phyloP scores from a whole-genome alignment of 2,113 vertebrate species.

The Cyanistes caeruleus region DNA sequence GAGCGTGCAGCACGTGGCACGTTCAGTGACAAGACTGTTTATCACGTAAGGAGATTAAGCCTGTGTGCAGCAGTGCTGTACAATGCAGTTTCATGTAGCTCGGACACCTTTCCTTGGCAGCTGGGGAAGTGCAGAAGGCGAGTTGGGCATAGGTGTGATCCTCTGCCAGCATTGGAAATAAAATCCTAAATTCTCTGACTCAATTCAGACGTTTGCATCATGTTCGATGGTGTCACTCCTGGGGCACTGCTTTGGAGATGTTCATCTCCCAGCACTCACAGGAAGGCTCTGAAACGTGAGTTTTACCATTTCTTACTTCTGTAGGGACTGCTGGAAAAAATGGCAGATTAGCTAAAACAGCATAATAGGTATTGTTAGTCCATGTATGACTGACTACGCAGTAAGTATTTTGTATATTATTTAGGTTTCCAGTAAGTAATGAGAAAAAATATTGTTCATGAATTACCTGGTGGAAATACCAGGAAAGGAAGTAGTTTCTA shows the following conservation, averaged over 20 bases:
- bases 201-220: neutral
- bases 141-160: neutral
- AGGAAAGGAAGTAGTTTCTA: neutral
- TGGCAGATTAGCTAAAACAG: neutral
- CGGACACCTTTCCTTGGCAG: neutral
- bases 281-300: constrained; percentile 51
- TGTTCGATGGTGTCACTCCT: constrained; percentile 23
- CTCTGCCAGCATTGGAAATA: neutral
- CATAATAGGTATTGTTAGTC: neutral
- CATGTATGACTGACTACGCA: rapidly evolving
- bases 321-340: neutral
- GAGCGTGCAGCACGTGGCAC: neutral
- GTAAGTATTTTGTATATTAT: neutral
- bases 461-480: neutral
- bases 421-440: neutral
- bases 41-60: constrained; percentile 3
- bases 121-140: neutral
- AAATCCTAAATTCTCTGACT: neutral
- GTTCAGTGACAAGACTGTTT: neutral
- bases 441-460: neutral
- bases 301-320: neutral
- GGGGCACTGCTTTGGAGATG: constrained; percentile 1
- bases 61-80: neutral
- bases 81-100: neutral
- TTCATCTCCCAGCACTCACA: constrained; percentile 10